Base-by-base conservation (phyloP, 2,113 vertebrate species). In the Silurus meridionalis region DNA sequence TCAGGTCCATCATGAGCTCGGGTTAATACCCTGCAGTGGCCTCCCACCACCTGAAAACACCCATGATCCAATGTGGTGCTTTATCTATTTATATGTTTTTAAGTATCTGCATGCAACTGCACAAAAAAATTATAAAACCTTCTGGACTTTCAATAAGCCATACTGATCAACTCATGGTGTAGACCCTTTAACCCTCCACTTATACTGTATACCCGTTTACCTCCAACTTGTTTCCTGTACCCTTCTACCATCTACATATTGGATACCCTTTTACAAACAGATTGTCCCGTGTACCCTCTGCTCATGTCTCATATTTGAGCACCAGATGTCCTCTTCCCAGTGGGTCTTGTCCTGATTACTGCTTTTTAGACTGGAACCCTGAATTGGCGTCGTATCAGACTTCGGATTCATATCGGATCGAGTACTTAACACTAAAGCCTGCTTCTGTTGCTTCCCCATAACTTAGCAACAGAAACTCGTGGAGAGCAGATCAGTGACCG, bases 381-480 rank as follows among this genome's bases (percentile, higher is more conserved):
- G 25, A 79, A 57, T 5, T 53, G 67, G 28, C 19, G 0, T 46
- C 13, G 17, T 15, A 37, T 69, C 67, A 37, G 17, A 72, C 55
- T 57, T 57, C 8, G 55, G 8, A 57, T 57, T 57, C 13, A 21
- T 72, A 8, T 17, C 28, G 6, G 63, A 72, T 21, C 17, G 9
- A 50, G 46, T 21, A 37, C 37, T 37, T 37, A 37, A 37, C 37
- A 37, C 37, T 78, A 25, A 79, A 19, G 6, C 53, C 53, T 28
- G 25, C 52, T 10, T 55, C 50, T 77, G 74, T 77, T 77, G 50
- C 50, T 9, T 58, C n/a, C 37, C 52, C 53, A 80, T 80, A 17
- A 78, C 23, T 78, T 78, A 57, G 53, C 53, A 28, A 78, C 77
- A 79, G 53, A 17, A 79, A 78, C 23, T 15, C 17, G 75, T n/a